Conservation (phyloP, 2,797 vertebrate genomes). For the Tokudaia muenninki region DNA sequence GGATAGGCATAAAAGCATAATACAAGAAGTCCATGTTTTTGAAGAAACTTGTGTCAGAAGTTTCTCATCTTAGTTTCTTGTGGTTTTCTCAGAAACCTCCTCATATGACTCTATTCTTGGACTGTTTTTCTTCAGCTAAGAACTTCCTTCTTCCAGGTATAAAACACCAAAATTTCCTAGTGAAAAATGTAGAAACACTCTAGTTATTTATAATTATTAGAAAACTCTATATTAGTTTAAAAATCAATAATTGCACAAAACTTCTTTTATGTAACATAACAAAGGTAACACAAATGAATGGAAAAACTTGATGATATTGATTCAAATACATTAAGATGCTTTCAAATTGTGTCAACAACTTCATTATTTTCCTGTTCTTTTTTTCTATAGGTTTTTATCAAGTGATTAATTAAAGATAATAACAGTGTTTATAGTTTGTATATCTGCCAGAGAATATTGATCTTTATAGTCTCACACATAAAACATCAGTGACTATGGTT, state of each 20-base stretch:
- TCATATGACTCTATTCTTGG: not conserved
- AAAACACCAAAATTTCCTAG: not conserved
- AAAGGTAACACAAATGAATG: not conserved
- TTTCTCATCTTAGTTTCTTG: not conserved
- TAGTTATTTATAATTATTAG: not conserved
- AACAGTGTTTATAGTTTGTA: not conserved
- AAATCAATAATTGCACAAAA: not conserved
- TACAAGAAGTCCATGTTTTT: not conserved
- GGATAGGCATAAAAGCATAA: not conserved
- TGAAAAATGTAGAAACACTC: not conserved
- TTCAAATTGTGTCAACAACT: not conserved
- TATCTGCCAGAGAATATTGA: not conserved
- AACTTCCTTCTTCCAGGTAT: not conserved
- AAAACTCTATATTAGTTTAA: not conserved
- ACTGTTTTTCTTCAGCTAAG: not conserved
- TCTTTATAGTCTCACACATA: not conserved
- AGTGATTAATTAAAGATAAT: not conserved
- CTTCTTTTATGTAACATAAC: not conserved
- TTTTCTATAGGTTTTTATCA: not conserved
- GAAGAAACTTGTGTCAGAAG: not conserved
- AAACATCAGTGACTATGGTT: not conserved
- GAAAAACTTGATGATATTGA: not conserved
- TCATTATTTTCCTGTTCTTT: not conserved
- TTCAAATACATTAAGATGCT: not conserved
- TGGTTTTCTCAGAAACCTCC: not conserved